Percentiles rank a stretch among this genome's conserved stretches.
These are phyloP conservation scores for Eubasilissa splendida DNA, from an alignment of 2,888 invertebrate genomes.

Conservation along the genomic window DNA sequence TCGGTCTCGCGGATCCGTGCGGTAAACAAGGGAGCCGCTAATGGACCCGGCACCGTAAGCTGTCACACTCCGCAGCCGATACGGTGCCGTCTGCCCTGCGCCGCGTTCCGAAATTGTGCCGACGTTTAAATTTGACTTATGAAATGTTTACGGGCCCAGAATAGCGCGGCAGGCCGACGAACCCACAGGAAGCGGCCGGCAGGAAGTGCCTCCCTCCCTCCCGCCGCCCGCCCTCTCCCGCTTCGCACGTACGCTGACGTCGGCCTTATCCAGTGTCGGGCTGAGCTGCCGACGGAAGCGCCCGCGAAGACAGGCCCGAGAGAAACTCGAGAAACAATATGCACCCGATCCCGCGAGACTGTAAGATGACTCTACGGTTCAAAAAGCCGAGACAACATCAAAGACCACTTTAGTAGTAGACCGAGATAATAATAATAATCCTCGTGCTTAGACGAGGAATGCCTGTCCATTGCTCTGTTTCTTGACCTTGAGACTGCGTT, in stretches of 20 bases:
- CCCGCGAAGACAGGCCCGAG: too few relatives aligned
- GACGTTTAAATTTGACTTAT: slow-evolving; percentile 58
- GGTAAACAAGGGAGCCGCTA: too few relatives aligned
- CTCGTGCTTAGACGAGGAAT: slow-evolving; percentile 3
- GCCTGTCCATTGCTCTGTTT: slow-evolving; percentile 27
- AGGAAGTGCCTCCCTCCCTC: slow-evolving; percentile 52
- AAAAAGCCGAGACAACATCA: background rate
- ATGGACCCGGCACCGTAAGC: background rate
- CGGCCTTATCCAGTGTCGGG: background rate
- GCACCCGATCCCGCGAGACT: background rate
- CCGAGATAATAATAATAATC: slow-evolving; percentile 1
- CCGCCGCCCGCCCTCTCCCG: slow-evolving; percentile 60
- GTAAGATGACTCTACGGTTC: background rate
- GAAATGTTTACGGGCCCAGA: slow-evolving; percentile 56
- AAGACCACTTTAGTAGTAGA: background rate
- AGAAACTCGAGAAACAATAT: background rate
- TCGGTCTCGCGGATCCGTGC: too few relatives aligned
- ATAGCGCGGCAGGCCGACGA: slow-evolving; percentile 56
- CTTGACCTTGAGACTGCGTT: slow-evolving; percentile 15
- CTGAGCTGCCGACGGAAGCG: background rate
- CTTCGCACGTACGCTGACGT: slow-evolving; percentile 40
- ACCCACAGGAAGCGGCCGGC: slow-evolving; percentile 56
- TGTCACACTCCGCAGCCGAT: slow-evolving; percentile 4
- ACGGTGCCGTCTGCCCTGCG: background rate
- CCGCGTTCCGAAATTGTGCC: slow-evolving; percentile 36